Conservation (phyloP, 2,113 vertebrate species). For the Taurulus bubalis region DNA sequence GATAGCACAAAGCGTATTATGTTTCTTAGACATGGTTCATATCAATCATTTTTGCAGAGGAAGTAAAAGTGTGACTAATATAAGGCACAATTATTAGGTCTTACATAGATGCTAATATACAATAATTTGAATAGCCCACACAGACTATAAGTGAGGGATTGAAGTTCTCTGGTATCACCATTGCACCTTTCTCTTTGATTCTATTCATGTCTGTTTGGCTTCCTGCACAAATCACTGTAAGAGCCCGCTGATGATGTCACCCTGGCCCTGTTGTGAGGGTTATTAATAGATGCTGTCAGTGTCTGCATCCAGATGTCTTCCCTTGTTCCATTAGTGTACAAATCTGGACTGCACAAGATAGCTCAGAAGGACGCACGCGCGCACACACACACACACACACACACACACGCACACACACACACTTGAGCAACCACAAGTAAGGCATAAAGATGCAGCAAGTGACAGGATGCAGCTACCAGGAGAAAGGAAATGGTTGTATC, state of each 20-base stretch:
- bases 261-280: constrained; percentile 62
- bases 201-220: constrained; percentile 76
- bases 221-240: constrained; percentile 70
- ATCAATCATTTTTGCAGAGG: constrained; percentile 28
- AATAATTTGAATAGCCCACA: neutral
- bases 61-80: constrained; percentile 3
- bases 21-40: constrained; percentile 13
- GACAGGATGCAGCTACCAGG: constrained; percentile 81
- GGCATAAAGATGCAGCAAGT: constrained; percentile 70
- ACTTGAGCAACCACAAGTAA: constrained; percentile 50
- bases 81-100: constrained; percentile 17
- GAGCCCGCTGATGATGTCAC: constrained; percentile 79
- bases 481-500: constrained; percentile 77
- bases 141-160: neutral
- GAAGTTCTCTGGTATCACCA: constrained; percentile 27
- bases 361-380: constrained; percentile 58
- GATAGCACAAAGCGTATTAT: neutral
- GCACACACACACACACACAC: constrained; percentile 20
- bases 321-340: constrained; percentile 77
- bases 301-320: constrained; percentile 83
- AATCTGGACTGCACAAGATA: constrained; percentile 69
- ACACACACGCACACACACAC: constrained; percentile 41
- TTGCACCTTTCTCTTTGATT: constrained; percentile 73
- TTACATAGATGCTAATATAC: constrained; percentile 6
- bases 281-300: constrained; percentile 79